phyloP scores from a whole-genome alignment of 2,888 invertebrate genomes.

The Phasia obesa region DNA sequence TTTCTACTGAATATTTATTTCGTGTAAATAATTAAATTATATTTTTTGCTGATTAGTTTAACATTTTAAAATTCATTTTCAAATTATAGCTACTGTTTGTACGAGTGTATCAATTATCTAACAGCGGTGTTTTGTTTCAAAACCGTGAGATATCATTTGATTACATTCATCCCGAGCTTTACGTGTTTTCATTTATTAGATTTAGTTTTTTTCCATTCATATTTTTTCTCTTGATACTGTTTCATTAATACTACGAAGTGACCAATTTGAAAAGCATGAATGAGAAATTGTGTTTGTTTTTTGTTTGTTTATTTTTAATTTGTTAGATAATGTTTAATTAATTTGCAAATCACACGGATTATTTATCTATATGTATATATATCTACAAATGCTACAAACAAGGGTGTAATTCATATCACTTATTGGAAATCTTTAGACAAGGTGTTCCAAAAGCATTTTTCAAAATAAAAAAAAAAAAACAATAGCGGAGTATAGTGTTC shows the following conservation, averaged over 20 bases:
- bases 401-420: conserved; percentile 28
- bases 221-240: conserved; percentile 15
- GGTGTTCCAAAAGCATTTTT: no score
- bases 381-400: conserved; percentile 23
- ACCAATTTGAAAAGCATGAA: conserved; percentile 19
- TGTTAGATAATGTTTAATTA: neutral
- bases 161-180: conserved; percentile 52
- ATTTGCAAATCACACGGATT: neutral
- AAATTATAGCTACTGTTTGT: neutral
- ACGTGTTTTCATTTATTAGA: conserved; percentile 4
- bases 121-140: conserved; percentile 38
- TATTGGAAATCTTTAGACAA: no score
- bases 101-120: conserved; percentile 22
- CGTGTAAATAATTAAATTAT: conserved; percentile 37
- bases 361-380: no score
- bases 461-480: no score
- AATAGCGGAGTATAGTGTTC: no score
- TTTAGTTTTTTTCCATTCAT: conserved; percentile 22
- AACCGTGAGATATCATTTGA: conserved; percentile 53
- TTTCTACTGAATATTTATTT: conserved; percentile 47
- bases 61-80: conserved; percentile 1
- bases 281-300: conserved; percentile 6
- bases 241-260: conserved; percentile 38
- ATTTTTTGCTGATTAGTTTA: conserved; percentile 32
- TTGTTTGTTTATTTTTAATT: no score